phyloP scores from a whole-genome alignment of 37 sponge, comb jelly and placozoan genomes.

The Spongia lamella region DNA sequence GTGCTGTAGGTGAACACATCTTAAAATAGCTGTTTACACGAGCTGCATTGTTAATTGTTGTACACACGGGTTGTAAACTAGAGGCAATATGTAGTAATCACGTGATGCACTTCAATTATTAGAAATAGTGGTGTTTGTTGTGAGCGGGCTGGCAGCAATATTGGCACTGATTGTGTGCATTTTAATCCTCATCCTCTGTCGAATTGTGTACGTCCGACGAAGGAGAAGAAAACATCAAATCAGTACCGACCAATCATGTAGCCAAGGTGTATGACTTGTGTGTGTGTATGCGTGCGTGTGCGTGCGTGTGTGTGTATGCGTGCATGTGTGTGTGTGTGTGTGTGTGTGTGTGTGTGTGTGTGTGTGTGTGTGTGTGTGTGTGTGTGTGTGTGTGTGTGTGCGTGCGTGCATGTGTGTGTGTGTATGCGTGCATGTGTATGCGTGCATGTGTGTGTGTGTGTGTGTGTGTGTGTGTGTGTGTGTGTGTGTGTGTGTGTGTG shows the following conservation, averaged over 20 bases:
- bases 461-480: conserved; percentile 17
- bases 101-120: conserved; percentile 71
- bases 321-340: no score
- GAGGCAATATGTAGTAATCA: conserved; percentile 87
- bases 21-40: no score
- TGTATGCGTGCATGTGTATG: conserved; percentile 7
- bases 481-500: conserved; percentile 21
- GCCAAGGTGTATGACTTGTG: no score
- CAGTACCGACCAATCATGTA: no score
- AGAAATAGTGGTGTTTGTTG: conserved; percentile 30
- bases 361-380: conserved; percentile 5
- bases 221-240: no score
- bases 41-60: no score
- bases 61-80: no score
- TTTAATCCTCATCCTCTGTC: background rate
- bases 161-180: background rate
- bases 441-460: conserved; percentile 7
- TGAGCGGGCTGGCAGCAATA: background rate
- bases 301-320: no score
- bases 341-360: no score
- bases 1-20: background rate
- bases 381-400: background rate
- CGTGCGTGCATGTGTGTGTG: background rate
- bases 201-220: no score
- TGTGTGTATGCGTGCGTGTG: no score